Conservation (phyloP, 2,113 vertebrate genomes). For the Uropsilus gracilis region DNA sequence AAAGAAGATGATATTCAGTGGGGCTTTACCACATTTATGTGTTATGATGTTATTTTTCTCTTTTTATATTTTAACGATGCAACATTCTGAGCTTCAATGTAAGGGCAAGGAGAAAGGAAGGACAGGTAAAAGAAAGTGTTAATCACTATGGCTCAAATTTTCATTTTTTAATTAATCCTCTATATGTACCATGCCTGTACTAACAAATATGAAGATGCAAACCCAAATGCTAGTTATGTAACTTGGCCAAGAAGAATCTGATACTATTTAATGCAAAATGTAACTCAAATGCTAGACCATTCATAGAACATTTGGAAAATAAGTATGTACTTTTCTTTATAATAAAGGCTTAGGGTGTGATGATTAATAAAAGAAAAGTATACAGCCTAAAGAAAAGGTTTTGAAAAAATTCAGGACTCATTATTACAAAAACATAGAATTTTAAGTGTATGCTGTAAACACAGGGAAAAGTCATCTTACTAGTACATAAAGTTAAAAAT, state of each 20-base stretch:
- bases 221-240: not conserved
- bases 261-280: not conserved
- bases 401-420: not conserved
- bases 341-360: not conserved
- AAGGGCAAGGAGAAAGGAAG: not conserved
- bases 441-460: not conserved
- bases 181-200: not conserved
- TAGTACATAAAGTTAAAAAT: not conserved
- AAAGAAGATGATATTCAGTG: not conserved
- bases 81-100: not conserved
- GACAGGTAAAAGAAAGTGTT: not conserved
- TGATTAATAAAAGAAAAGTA: not conserved
- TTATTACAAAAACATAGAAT: not conserved
- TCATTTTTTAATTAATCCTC: not conserved
- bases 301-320: not conserved
- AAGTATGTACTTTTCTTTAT: not conserved
- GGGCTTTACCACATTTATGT: not conserved
- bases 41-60: not conserved
- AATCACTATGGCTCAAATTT: not conserved
- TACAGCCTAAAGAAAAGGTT: not conserved
- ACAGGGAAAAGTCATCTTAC: not conserved
- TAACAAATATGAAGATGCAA: not conserved
- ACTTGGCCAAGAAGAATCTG: not conserved
- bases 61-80: conserved; percentile 26
- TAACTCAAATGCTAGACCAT: not conserved